Base-by-base conservation (phyloP, 64 coral and sea anemone species). In the Montipora capricornis region DNA sequence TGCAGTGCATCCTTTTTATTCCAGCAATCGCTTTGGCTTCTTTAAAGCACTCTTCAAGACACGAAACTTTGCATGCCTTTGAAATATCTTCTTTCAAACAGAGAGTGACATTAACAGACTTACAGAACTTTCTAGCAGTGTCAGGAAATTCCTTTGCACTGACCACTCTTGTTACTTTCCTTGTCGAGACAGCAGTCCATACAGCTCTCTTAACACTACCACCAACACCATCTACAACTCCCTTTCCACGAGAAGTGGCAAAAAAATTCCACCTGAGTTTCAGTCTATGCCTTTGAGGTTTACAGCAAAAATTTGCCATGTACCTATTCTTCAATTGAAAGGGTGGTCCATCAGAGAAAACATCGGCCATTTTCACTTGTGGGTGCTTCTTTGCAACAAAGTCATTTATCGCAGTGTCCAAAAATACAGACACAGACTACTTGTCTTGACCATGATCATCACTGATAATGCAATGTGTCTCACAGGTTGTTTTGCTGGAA, bases 211-310 rank as follows among this genome's bases (percentile, higher is more conserved):
- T 91, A 17, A 91, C 78, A 8, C 77, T 91, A 51, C 68, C 89
- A 4, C 89, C 77, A 44, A 81, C 16, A 13, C 89, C 89, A 91
- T 91, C 76, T 22, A 89, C 88, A 6, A 64, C 87, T 44, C 87
- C 79, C 74, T 88, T 92, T 29, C 90, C 90, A 92, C 84, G 90
- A 16, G 90, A 84, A 52, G 90, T 83, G 20, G 90, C 80, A 75
- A 92, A 92, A 64, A 74, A 84, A 44, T 84, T 59, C 80, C 90
- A 92, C 53, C 84, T 68, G 3, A 92, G 12, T 16, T 83, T 37
- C 59, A 92, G 4, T 20, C 67, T 22, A 5, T 64, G 29, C 9
- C 55, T 76, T 20, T 91, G 7, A 12, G 75, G 68, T 52, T 14
- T 84, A 11, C 48, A 49, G 6, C 68, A 51, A 47, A 91, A 75